phyloP scores from a whole-genome alignment of 2,113 vertebrate genomes.

The Petrocephalus zakoni region DNA sequence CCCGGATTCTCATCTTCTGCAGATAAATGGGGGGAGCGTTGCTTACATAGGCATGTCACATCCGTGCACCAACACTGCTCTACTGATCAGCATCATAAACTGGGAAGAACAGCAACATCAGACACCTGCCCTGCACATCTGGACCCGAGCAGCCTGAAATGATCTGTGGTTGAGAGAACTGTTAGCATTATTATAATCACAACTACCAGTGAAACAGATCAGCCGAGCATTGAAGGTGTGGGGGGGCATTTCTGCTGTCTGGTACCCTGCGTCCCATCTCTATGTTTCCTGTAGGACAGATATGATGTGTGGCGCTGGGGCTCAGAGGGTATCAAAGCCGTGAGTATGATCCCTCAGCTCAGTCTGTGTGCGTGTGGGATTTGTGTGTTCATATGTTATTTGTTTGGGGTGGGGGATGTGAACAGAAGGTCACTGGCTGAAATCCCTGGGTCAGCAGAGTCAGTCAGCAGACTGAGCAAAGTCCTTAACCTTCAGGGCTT shows the following conservation, averaged over 20 bases:
- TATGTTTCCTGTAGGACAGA: not conserved
- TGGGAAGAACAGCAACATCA: not conserved
- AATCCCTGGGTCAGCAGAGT: not conserved
- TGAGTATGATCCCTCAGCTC: not conserved
- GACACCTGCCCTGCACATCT: conserved; percentile 7
- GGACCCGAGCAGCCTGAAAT: not conserved
- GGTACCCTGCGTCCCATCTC: not conserved
- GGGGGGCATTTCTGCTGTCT: not conserved
- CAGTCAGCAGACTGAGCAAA: not conserved
- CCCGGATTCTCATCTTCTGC: conserved; percentile 89
- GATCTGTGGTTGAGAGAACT: not conserved
- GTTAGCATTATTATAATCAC: not conserved
- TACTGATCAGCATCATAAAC: not conserved
- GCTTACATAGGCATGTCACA: no score
- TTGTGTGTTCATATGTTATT: not conserved
- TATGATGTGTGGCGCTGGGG: not conserved
- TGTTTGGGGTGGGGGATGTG: not conserved
- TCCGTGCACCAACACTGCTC: not conserved
- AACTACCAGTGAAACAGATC: not conserved
- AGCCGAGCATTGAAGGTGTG: no score
- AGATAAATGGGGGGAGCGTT: conserved; percentile 5
- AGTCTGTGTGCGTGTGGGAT: not conserved
- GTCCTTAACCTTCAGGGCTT: not conserved
- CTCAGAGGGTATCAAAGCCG: not conserved
- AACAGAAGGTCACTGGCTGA: not conserved